phyloP scores from a whole-genome alignment of 2,797 vertebrate genomes.

The Lycodopsis pacificus region DNA sequence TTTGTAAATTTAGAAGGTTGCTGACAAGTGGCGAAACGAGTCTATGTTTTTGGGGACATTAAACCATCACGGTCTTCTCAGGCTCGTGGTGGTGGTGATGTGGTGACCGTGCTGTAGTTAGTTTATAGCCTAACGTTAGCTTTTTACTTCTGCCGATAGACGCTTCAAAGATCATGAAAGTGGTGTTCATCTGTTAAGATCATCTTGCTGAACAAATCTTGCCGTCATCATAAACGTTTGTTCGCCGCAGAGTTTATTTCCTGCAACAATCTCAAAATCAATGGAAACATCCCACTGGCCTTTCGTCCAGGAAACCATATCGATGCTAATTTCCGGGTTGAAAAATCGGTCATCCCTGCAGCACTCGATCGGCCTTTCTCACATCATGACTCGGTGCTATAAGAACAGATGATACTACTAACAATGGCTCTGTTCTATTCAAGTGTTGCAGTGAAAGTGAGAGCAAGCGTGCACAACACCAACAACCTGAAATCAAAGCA shows the following conservation, averaged over 20 bases:
- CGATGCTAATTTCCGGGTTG: not conserved
- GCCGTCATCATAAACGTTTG: not conserved
- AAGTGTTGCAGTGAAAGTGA: not conserved
- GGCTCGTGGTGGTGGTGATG: not conserved
- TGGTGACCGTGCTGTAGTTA: not conserved
- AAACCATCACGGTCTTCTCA: not conserved
- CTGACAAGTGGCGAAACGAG: not conserved
- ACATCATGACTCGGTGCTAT: not conserved
- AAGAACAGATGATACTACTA: not conserved
- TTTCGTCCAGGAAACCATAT: not conserved
- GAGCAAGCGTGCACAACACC: not conserved
- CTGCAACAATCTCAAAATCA: not conserved
- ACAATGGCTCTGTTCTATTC: not conserved
- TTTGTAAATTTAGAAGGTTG: not conserved
- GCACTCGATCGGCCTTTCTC: not conserved
- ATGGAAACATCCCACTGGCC: not conserved
- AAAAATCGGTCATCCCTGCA: not conserved
- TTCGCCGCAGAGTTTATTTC: not conserved
- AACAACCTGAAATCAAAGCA: not conserved
- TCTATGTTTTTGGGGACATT: not conserved
- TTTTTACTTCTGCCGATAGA: not conserved
- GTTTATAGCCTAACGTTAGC: not conserved
- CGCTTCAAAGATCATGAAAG: not conserved
- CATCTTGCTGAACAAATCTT: not conserved
- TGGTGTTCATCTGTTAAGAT: not conserved